Conservation (phyloP, 2,113 vertebrate species). For the Beaufortia kweichowensis region DNA sequence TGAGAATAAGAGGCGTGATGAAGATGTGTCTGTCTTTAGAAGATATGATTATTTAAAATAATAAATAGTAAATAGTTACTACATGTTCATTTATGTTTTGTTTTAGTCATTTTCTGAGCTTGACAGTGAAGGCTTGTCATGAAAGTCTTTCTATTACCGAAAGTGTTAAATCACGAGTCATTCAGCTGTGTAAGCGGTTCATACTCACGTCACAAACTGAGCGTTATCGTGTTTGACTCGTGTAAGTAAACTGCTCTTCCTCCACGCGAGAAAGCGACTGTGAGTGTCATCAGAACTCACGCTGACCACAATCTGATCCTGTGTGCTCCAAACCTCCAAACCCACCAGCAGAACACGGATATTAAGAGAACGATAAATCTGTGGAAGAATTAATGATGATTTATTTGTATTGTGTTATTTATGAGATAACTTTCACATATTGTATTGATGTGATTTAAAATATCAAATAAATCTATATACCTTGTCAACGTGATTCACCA, state of each 20-base stretch:
- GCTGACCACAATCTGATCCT: conserved; percentile 73
- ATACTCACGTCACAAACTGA: conserved; percentile 87
- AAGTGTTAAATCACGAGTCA: no score
- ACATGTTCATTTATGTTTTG: no score
- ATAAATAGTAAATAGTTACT: no score
- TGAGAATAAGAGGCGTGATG: no score
- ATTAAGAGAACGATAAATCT: conserved; percentile 76
- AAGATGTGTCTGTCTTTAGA: no score
- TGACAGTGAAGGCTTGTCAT: no score
- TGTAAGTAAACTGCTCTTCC: conserved; percentile 66
- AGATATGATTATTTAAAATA: no score
- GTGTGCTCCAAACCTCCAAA: conserved; percentile 82
- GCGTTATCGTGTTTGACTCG: conserved; percentile 78
- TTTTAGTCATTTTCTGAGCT: no score
- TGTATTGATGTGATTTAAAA: background rate
- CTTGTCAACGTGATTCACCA: conserved; percentile 88
- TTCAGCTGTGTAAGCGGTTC: background rate
- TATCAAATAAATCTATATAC: conserved; percentile 60
- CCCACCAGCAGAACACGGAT: conserved; percentile 85
- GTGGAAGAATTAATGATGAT: background rate
- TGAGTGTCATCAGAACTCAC: conserved; percentile 67
- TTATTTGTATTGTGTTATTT: conserved; percentile 47
- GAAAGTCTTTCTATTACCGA: no score
- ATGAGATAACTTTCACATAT: background rate
- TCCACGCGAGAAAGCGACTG: conserved; percentile 83